Evolutionary conservation across 1,140 invertebrate genomes (phyloP), one percentile per base, ranked within the genome.

Genomic region (Monomorium pharaonis): DNA sequence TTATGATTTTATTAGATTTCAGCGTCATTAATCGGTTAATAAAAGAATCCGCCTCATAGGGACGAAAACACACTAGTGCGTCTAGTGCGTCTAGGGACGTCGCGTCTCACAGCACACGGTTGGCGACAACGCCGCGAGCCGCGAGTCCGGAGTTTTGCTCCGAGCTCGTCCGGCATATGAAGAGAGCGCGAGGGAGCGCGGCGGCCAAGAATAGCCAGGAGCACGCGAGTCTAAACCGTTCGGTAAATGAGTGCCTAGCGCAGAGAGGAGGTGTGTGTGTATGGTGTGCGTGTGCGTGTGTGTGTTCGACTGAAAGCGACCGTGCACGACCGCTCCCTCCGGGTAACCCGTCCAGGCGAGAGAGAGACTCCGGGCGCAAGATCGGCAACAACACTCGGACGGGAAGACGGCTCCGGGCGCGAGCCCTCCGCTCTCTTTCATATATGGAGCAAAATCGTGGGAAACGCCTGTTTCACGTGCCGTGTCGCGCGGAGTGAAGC

Each of bases 121-220:
- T 88, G 88, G 87, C 63, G 37, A 30, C n/a, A 10, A 56, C 62
- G 80, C 84, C n/a, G n/a, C n/a, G n/a, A n/a, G n/a, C n/a, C n/a
- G n/a, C n/a, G 84, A 56, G 49, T 70, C 67, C 47, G 60, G 42
- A 27, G 10, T n/a, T n/a, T n/a, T n/a, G 16, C 51, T 12, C 37
- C 72, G 42, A 87, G 63, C 67, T 85, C 84, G 49, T 44, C 65
- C 87, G 87, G 37, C 65, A 81, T 33, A n/a, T n/a, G n/a, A n/a
- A n/a, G n/a, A 83, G 88, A 67, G 77, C 62, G 63, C 62, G 47
- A 80, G 62, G 49, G 72, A 63, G 67, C 72, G 69, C 86, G 91
- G 69, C 86, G 91, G 87, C 92, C 92, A 93, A 93, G 92, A 94
- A 94, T 94, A 94, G 92, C 91, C 85, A 83, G 87, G 88, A 92